Evolutionary conservation across 1,140 invertebrate species (phyloP), one percentile per base, ranked within the genome.

Genomic region (Heliconius melpomene): DNA sequence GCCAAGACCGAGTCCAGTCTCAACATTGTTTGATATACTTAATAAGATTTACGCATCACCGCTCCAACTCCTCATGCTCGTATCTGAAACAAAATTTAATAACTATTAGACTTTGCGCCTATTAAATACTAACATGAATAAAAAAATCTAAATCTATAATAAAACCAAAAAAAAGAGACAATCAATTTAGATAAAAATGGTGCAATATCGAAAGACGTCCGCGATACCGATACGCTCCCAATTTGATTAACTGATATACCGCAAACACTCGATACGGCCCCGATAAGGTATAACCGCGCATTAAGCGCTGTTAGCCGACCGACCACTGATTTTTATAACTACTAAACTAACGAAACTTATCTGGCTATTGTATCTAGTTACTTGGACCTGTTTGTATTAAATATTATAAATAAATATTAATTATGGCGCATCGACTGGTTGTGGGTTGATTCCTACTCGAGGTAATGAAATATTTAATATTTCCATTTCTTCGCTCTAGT

Each of bases 101-200:
- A 46, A 3, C 36, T 52, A 78, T 74, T 75, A 80, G 32, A 82
- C 29, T 6, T 78, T 36, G 50, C 79, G 71, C 70, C 23, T 52
- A 66, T 77, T 84, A 46, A 16, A 46, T 84, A 83, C 85, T 81
- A 83, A 89, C 87, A 90, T 93, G 87, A 91, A 91, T 76, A 83
- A 86, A 46, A 85, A 83, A 79, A 46, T 76, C 79, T 6, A 32
- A 32, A 5, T 5, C 66, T 81, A 84, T 87, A 85, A 86, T 85
- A 86, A 90, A 89, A 88, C 89, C 84, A 90, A 90, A 93, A 90
- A 90, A 93, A 92, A 91, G 79, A 88, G 85, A 91, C 92, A 93
- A 94, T 93, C 92, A 93, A 93, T 92, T 93, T 93, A 94, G 91
- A 93, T 93, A 91, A 91, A 90, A 88, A 86, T 87, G 88, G 87